phyloP scores from a whole-genome alignment of 2,797 vertebrate species.

The Lagocephalus sceleratus region DNA sequence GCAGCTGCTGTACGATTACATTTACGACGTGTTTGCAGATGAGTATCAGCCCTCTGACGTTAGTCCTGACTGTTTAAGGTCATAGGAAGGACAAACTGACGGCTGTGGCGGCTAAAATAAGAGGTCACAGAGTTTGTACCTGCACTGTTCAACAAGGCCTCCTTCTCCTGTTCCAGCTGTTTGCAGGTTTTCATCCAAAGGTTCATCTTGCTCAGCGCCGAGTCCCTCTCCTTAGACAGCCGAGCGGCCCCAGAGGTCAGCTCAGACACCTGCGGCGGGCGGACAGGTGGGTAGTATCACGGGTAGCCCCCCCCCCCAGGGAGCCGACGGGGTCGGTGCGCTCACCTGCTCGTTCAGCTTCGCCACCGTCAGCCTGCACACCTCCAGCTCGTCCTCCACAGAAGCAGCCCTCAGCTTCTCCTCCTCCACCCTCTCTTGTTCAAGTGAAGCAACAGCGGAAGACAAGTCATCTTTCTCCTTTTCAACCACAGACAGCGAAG shows the following conservation, averaged over 20 bases:
- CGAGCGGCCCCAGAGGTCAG: constrained; percentile 51
- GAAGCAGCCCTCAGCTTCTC: constrained; percentile 33
- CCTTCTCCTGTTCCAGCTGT: constrained; percentile 85
- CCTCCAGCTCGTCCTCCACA: constrained; percentile 74
- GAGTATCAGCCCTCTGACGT: too few relatives aligned
- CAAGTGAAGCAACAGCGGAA: constrained; percentile 33
- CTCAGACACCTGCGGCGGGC: constrained; percentile 65
- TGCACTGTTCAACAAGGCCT: constrained; percentile 62
- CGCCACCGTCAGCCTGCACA: constrained; percentile 52
- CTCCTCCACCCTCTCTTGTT: constrained; percentile 39
- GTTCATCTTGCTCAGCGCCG: constrained; percentile 73
- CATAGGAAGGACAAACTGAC: not conserved
- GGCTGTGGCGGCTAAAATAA: too few relatives aligned
- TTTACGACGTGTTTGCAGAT: not conserved
- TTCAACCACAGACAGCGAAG: constrained; percentile 34
- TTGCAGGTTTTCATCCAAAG: constrained; percentile 85
- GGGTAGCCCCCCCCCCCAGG: too few relatives aligned
- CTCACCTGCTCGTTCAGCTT: constrained; percentile 78
- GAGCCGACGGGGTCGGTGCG: too few relatives aligned
- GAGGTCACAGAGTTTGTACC: constrained; percentile 29
- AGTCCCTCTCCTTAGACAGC: constrained; percentile 78
- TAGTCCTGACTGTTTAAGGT: too few relatives aligned
- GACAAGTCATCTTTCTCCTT: constrained; percentile 41
- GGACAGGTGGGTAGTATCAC: not conserved
- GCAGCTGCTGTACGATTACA: too few relatives aligned